These are phyloP conservation scores for Apteryx mantelli DNA, from an alignment of 2,113 vertebrate species.

Conservation along the genomic window DNA sequence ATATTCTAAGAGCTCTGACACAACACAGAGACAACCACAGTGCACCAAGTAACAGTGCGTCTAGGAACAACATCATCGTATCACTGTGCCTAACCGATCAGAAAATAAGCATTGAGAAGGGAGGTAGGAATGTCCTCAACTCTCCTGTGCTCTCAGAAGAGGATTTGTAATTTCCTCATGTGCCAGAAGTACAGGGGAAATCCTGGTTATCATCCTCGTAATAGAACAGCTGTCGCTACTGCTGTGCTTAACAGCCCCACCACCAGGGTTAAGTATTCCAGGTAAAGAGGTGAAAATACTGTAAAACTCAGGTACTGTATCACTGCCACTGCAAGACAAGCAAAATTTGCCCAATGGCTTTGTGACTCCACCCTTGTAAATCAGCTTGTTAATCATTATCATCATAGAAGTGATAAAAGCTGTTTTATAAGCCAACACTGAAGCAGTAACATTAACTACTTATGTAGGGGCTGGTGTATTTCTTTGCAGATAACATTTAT, in stretches of 20 bases:
- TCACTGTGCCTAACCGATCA: background rate
- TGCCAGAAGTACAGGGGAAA: background rate
- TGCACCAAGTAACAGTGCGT: background rate
- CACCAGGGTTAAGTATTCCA: background rate
- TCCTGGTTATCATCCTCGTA: background rate
- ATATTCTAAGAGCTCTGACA: background rate
- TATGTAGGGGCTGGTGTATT: conserved; percentile 46
- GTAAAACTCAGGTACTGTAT: background rate
- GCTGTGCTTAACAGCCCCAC: background rate
- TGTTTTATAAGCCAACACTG: conserved; percentile 59
- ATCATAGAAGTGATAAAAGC: conserved; percentile 23
- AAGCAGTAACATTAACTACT: conserved; percentile 59
- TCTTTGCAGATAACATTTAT: conserved; percentile 64
- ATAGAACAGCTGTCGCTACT: background rate
- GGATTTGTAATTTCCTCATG: background rate
- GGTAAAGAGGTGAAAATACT: conserved; percentile 11
- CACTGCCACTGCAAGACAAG: conserved; percentile 18
- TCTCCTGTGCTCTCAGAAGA: background rate
- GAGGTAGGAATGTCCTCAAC: background rate
- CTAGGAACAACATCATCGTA: background rate
- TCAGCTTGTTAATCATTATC: conserved; percentile 73
- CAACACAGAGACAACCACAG: background rate
- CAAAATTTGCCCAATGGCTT: conserved; percentile 30
- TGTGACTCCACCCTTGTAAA: conserved; percentile 65
- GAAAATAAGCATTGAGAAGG: background rate